A percentile compares a stretch with the other conserved stretches of the same genome.
Conservation (phyloP, 1,140 invertebrate species). For the Wasmannia auropunctata region DNA sequence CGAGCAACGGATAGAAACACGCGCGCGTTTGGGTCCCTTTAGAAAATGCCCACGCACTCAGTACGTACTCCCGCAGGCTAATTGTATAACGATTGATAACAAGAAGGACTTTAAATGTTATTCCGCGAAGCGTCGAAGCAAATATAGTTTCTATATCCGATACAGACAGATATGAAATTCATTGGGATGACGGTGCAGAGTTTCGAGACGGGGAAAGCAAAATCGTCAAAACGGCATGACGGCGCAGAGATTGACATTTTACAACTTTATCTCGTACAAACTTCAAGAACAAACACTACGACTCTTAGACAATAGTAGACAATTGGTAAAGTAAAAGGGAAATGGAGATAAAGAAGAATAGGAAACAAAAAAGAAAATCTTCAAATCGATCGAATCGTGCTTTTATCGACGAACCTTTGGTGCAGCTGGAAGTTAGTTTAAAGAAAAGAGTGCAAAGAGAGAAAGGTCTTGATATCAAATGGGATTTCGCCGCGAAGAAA, state of each 20-base stretch:
- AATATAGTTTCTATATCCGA: background rate
- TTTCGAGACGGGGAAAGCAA: background rate
- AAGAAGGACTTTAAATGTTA: background rate
- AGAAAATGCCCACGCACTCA: constrained; percentile 16
- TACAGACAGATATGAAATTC: background rate
- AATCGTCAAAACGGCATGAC: background rate
- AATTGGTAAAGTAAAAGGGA: background rate
- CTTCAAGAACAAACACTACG: background rate
- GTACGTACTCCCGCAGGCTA: background rate
- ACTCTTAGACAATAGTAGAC: background rate
- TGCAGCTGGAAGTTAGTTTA: constrained; percentile 33
- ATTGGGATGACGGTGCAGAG: background rate
- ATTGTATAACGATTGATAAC: constrained; percentile 38
- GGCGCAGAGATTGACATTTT: background rate
- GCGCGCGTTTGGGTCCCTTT: constrained; percentile 25
- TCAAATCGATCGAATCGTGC: constrained; percentile 3
- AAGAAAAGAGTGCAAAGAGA: constrained; percentile 21
- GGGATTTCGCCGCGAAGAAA: constrained; percentile 46
- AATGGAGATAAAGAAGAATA: background rate
- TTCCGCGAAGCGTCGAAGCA: background rate
- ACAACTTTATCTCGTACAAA: background rate
- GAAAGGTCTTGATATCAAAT: constrained; percentile 5
- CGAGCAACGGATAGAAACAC: constrained; percentile 57
- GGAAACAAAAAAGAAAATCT: background rate
- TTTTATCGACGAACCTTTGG: constrained; percentile 32